Evolutionary conservation across 1,140 invertebrate species (phyloP), one percentile per base, ranked within the genome.

Genomic region (Episyrphus balteatus): DNA sequence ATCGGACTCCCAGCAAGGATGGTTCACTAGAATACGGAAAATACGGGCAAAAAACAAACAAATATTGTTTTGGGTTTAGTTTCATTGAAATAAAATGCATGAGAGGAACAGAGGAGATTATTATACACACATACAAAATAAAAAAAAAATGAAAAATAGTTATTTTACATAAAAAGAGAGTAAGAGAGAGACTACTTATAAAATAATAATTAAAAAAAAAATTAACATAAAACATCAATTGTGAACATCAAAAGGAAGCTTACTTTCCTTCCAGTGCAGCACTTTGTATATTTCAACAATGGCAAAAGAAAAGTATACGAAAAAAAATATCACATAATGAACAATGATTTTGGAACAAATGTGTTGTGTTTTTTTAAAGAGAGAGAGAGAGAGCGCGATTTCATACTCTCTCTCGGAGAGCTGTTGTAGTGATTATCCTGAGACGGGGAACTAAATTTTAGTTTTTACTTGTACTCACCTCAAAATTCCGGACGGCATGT

Each of bases 1-100:
- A 68, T 32, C 86, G 76, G 32, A 88, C 84, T 38, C 84, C 84
- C 57, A 88, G 70, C 64, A 88, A 80, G 59, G 84, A 83, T 52
- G 82, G 79, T 70, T 87, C 84, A 70, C 82, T 87, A 66, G 31
- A 73, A 70, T 54, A 40, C 26, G n/a, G 46, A 11, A 38, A 13
- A 17, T 7, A 45, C 19, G 31, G 15, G 14, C n/a, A n/a, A n/a
- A n/a, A 39, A 15, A 39, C 37, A 39, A 15, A 3, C 3, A 15
- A 15, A 3, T 5, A 39, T 39, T 39, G 37, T 15, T 39, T 15
- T 39, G 14, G 37, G 14, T 18, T 39, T 18, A 39, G 18, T 39
- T 39, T 42, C 41, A 14, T 14, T 18, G 30, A 14, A 31, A 46
- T 44, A 5, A 44, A 30, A 13, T 46, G 3, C 11, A 5, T 6